Evolutionary conservation across 2,888 invertebrate genomes (phyloP), one percentile per base, ranked within the genome.

Genomic region (Limenitis arthemis): DNA sequence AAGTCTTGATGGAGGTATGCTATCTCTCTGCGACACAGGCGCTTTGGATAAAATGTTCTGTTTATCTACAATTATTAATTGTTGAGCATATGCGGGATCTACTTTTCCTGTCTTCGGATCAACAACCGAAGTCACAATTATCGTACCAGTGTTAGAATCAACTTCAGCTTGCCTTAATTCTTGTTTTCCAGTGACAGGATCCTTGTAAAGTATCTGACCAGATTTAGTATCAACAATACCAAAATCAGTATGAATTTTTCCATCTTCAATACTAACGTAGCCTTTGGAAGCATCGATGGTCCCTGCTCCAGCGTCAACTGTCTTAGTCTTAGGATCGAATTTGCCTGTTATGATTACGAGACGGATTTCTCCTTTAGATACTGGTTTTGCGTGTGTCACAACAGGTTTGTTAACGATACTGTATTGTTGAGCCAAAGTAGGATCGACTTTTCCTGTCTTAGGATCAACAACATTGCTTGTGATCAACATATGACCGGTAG

Each of bases 81-180:
- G 88, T 64, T 87, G 87, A 58, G 86, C 81, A 55, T 84, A 87
- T 53, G 84, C 83, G 8, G 89, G 86, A 70, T 92, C 88, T 43
- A 85, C 74, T 75, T 88, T 89, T 51, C 89, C 89, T 4, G 90
- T 89, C 65, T 84, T 87, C 4, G 90, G 89, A 67, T 90, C 89
- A 30, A 89, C 77, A 39, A 90, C 84, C 36, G 88, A 76, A 4
- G 88, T 89, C 8, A 90, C 78, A 38, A 88, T 79, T 37, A 90
- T 83, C 65, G 88, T 89, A 59, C 89, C 89, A 3, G 89, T 89
- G 54, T 86, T 79, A 20, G 89, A 88, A 64, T 90, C 89, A 12
- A 89, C 78, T 54, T 89, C 86, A 1, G 89, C 90, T 67, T 89
- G 89, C 56, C 90, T 88, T 6, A 90, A 74, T 63, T 90, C 90